Conservation (phyloP, 1,140 invertebrate genomes). For the Varroa destructor region DNA sequence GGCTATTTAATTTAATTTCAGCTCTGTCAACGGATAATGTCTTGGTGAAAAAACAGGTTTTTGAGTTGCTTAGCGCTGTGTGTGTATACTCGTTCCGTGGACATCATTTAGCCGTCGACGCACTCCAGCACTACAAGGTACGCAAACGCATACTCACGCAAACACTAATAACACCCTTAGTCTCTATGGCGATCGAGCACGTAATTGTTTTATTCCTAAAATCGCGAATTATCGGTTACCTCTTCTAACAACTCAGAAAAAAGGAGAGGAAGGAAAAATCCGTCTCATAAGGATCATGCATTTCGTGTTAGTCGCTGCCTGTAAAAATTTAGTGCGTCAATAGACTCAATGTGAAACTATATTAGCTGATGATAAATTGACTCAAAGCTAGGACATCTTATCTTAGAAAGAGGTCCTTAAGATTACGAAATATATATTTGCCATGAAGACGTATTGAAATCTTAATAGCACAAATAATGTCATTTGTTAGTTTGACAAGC, state of each 20-base stretch:
- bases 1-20: conserved; percentile 40
- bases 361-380: too few relatives aligned
- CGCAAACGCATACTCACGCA: conserved; percentile 27
- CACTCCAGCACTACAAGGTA: conserved; percentile 74
- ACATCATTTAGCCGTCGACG: conserved; percentile 65
- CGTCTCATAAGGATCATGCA: not conserved
- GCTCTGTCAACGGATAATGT: conserved; percentile 69
- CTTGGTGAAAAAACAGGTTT: conserved; percentile 78
- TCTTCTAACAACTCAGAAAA: not conserved
- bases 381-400: too few relatives aligned
- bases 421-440: not conserved
- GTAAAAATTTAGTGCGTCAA: not conserved
- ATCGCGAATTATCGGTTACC: conserved; percentile 14
- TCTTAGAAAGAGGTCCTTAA: not conserved
- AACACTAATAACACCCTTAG: not conserved
- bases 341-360: not conserved
- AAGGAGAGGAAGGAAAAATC: not conserved
- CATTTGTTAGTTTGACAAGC: too few relatives aligned
- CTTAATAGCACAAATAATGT: too few relatives aligned
- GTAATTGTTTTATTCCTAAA: not conserved
- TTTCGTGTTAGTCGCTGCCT: not conserved
- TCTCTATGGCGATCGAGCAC: not conserved
- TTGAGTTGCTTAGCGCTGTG: conserved; percentile 72
- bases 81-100: conserved; percentile 77
- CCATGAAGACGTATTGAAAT: too few relatives aligned